A percentile compares a stretch with the other conserved stretches of the same genome.
Evolutionary conservation across 2,797 vertebrate species (phyloP).

Genomic region (Oreortyx pictus): DNA sequence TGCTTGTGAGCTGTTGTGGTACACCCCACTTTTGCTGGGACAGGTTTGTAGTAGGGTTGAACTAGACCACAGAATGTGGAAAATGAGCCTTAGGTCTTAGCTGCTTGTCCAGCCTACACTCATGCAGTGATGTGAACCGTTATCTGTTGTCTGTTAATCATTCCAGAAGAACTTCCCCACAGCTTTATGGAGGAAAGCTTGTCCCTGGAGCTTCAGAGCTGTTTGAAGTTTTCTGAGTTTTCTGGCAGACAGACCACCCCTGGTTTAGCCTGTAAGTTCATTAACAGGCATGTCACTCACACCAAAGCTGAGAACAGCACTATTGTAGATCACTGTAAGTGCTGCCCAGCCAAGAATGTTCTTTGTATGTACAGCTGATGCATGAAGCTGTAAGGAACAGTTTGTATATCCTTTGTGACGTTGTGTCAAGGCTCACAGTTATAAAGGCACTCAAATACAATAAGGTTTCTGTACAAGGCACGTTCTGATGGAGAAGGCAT

Average conservation of each 20-base stretch:
- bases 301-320: neutral
- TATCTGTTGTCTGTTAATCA: neutral
- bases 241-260: neutral
- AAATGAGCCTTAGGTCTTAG: neutral
- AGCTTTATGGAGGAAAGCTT: accelerated
- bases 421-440: neutral
- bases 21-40: neutral
- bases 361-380: accelerated
- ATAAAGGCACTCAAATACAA: slow-evolving; percentile 18
- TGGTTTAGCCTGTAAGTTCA: neutral
- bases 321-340: accelerated
- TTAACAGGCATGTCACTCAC: neutral
- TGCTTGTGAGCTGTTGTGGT: neutral
- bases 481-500: neutral
- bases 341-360: neutral
- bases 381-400: neutral
- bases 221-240: neutral
- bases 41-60: neutral
- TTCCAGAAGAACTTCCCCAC: neutral
- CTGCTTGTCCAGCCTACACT: neutral
- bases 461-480: neutral
- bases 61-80: neutral
- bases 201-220: neutral
- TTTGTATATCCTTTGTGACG: slow-evolving; percentile 7
- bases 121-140: neutral